These are phyloP conservation scores for Micronycteris hirsuta DNA, from an alignment of 2,113 vertebrate genomes.

Conservation along the genomic window DNA sequence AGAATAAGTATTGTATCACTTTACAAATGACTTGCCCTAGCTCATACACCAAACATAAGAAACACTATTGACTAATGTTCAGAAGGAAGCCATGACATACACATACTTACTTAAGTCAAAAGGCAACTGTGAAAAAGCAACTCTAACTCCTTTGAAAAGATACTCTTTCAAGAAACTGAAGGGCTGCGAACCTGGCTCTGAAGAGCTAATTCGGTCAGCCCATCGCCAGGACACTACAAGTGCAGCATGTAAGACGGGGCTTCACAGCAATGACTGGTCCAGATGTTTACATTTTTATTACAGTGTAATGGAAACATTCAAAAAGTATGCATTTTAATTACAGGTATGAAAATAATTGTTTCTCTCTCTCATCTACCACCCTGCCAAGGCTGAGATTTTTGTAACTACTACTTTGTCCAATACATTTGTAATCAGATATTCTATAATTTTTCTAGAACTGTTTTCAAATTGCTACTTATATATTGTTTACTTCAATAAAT, in stretches of 20 bases:
- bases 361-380: conserved; percentile 53
- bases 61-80: not conserved
- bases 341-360: conserved; percentile 62
- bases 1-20: not conserved
- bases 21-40: not conserved
- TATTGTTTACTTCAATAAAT: conserved; percentile 27
- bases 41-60: not conserved
- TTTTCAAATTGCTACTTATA: conserved; percentile 30
- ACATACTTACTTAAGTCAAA: not conserved
- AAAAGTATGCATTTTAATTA: conserved; percentile 54
- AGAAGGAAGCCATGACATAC: not conserved
- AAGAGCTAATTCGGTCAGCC: not conserved
- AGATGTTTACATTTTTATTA: conserved; percentile 59
- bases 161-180: not conserved
- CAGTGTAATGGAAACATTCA: not conserved
- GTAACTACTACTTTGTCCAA: conserved; percentile 18
- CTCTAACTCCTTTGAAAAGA: not conserved
- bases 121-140: not conserved
- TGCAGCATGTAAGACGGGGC: not conserved
- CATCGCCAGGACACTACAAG: not conserved
- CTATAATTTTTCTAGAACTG: conserved; percentile 11
- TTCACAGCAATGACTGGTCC: conserved; percentile 10
- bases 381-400: conserved; percentile 29
- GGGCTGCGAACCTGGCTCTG: not conserved
- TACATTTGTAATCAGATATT: conserved; percentile 25